Percentiles rank a stretch among this genome's conserved stretches.
Evolutionary conservation across 2,888 invertebrate genomes (phyloP).

Genomic region (Drosophila pegasa): DNA sequence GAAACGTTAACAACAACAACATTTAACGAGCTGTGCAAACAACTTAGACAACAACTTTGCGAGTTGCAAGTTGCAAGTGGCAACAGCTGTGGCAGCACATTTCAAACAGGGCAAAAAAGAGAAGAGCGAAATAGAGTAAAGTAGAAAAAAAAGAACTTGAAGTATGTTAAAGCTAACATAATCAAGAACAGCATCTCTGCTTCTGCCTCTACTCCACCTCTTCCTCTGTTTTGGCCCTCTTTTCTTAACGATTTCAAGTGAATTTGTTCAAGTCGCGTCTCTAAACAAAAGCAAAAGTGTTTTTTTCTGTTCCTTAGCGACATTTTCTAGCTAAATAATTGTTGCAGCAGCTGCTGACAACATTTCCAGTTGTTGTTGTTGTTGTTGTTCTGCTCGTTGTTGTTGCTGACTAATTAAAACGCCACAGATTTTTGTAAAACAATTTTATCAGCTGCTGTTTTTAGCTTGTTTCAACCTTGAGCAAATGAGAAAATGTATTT

Average conservation of each 20-base stretch:
- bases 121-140: not conserved
- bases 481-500: conserved; percentile 15
- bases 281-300: conserved; percentile 75
- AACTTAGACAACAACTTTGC: conserved; percentile 51
- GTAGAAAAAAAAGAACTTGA: conserved; percentile 9
- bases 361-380: conserved; percentile 29
- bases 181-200: conserved; percentile 34
- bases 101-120: not conserved
- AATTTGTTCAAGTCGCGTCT: conserved; percentile 34
- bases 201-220: too few relatives aligned
- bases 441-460: conserved; percentile 51
- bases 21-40: conserved; percentile 34
- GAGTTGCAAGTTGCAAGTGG: conserved; percentile 41
- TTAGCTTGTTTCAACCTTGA: conserved; percentile 38
- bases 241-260: conserved; percentile 33
- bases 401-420: conserved; percentile 54
- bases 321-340: conserved; percentile 62
- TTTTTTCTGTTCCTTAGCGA: conserved; percentile 44
- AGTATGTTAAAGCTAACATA: conserved; percentile 30
- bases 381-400: conserved; percentile 7
- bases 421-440: conserved; percentile 47
- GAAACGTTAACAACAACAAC: conserved; percentile 19
- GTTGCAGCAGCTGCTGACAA: conserved; percentile 61
- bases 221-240: not conserved
- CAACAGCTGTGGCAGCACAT: conserved; percentile 48